phyloP scores from a whole-genome alignment of 2,888 invertebrate species.

The Chironomus riparius region DNA sequence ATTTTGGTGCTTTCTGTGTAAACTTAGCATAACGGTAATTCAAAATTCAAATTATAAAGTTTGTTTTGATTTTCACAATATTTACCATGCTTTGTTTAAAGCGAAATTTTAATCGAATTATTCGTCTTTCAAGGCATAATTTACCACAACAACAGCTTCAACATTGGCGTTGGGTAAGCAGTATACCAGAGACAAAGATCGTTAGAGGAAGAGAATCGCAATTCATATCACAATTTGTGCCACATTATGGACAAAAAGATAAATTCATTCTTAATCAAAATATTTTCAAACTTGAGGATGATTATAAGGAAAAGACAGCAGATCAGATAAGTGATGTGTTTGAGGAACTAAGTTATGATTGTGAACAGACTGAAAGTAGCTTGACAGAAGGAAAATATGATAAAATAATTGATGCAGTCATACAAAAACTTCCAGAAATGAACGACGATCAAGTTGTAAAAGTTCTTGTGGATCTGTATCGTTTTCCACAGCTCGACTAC shows the following conservation, averaged over 20 bases:
- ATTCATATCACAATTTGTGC: not conserved
- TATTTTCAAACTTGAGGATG: not conserved
- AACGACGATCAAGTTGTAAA: conserved; percentile 49
- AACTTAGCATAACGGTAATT: too few relatives aligned
- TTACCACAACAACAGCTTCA: not conserved
- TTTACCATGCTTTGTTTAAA: not conserved
- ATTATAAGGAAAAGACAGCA: not conserved
- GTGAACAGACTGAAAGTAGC: not conserved
- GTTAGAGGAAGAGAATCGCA: not conserved
- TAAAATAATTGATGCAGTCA: conserved; percentile 34
- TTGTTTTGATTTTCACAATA: too few relatives aligned
- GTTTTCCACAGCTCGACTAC: conserved; percentile 49
- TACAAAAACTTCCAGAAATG: conserved; percentile 47
- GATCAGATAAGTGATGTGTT: not conserved
- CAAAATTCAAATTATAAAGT: too few relatives aligned
- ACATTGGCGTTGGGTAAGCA: not conserved
- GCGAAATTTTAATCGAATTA: not conserved
- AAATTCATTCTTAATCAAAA: not conserved
- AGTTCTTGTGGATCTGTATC: conserved; percentile 45
- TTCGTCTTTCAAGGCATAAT: not conserved
- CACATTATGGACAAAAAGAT: not conserved
- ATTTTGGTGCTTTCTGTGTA: too few relatives aligned
- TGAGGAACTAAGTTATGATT: not conserved
- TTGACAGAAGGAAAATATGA: conserved; percentile 35
- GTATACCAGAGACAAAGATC: not conserved